phyloP scores from a whole-genome alignment of 2,888 invertebrate genomes.

The Pyrochroa serraticornis region DNA sequence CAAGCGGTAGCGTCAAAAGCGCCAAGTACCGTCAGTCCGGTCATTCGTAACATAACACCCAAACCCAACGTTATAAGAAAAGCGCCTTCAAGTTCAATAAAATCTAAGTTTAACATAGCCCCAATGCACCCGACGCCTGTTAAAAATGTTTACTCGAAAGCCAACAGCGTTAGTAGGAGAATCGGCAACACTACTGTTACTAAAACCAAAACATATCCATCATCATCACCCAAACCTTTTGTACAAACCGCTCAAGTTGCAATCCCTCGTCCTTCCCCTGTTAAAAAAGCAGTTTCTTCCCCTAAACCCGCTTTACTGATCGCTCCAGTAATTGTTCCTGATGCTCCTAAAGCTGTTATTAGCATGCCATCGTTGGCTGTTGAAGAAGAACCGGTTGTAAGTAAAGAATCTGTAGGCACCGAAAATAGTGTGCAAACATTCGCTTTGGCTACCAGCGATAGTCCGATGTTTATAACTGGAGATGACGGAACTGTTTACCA shows the following conservation, averaged over 20 bases:
- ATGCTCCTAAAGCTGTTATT: slow-evolving; percentile 44
- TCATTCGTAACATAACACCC: slow-evolving; percentile 20
- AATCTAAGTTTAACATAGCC: slow-evolving; percentile 36
- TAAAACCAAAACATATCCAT: slow-evolving; percentile 28
- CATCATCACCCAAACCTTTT: not conserved
- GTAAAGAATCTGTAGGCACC: no score
- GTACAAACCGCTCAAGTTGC: slow-evolving; percentile 3
- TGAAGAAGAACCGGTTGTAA: slow-evolving; percentile 52
- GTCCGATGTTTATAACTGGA: slow-evolving; percentile 79
- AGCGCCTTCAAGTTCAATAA: slow-evolving; percentile 9
- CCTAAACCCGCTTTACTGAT: not conserved
- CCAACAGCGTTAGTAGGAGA: slow-evolving; percentile 34
- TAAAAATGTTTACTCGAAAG: slow-evolving; percentile 31
- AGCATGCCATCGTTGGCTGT: slow-evolving; percentile 51
- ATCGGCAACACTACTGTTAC: slow-evolving; percentile 46
- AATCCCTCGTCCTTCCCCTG: not conserved
- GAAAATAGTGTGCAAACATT: slow-evolving; percentile 37
- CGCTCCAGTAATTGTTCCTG: slow-evolving; percentile 15
- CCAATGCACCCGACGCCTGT: slow-evolving; percentile 20
- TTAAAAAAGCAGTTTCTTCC: slow-evolving; percentile 10
- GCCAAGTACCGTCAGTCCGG: slow-evolving; percentile 22
- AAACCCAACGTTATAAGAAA: slow-evolving; percentile 1
- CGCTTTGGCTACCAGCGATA: slow-evolving; percentile 55
- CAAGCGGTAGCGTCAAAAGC: slow-evolving; percentile 34
- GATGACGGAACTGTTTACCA: slow-evolving; percentile 84